phyloP scores from a whole-genome alignment of 2,797 vertebrate species.

The Pterois miles region DNA sequence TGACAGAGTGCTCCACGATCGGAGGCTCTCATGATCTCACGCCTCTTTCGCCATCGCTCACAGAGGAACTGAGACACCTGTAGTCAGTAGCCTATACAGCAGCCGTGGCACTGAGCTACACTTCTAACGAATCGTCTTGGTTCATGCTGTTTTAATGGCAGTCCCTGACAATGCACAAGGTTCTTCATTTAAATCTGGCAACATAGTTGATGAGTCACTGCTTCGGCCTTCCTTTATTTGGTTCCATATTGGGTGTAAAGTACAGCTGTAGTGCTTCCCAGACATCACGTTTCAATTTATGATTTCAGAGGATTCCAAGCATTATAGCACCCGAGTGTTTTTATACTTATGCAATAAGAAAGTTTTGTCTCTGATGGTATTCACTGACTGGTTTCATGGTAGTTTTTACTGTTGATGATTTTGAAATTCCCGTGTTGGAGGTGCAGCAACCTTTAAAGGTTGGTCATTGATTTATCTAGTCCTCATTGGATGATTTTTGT shows the following conservation, averaged over 20 bases:
- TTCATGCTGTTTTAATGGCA: not conserved
- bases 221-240: not conserved
- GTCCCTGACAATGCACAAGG: not conserved
- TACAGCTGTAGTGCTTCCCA: not conserved
- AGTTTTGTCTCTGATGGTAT: not conserved
- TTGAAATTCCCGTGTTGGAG: not conserved
- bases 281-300: not conserved
- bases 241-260: not conserved
- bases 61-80: constrained; percentile 14
- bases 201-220: not conserved
- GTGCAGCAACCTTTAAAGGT: not conserved
- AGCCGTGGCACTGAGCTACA: not conserved
- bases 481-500: not conserved
- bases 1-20: constrained; percentile 4
- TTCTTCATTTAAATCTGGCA: not conserved
- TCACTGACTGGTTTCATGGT: not conserved
- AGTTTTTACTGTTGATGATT: not conserved
- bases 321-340: not conserved
- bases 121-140: no score
- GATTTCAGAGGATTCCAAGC: not conserved
- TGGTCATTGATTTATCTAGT: not conserved
- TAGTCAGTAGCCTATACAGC: not conserved
- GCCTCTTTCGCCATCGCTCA: not conserved
- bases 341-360: not conserved
- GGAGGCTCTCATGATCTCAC: not conserved